These are phyloP conservation scores for Gobiocypris rarus DNA, from an alignment of 2,113 vertebrate genomes.

Conservation along the genomic window DNA sequence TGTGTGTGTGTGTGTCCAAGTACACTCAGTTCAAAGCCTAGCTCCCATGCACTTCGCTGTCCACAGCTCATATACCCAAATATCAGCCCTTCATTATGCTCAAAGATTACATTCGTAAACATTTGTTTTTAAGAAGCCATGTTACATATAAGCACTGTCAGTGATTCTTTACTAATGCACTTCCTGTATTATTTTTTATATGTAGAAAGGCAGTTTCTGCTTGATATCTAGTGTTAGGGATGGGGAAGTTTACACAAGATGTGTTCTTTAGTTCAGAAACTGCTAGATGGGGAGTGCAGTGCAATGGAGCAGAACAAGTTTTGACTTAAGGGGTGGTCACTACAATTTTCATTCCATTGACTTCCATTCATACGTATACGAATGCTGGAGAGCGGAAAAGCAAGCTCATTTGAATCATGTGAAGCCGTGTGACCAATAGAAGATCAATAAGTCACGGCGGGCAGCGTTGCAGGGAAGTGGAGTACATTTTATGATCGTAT, in stretches of 20 bases:
- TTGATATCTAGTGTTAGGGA: background rate
- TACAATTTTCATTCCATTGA: too few relatives aligned
- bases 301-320: too few relatives aligned
- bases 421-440: too few relatives aligned
- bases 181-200: background rate
- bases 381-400: too few relatives aligned
- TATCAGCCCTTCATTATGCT: slow-evolving; percentile 16
- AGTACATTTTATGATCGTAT: too few relatives aligned
- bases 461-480: too few relatives aligned
- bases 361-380: too few relatives aligned
- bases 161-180: background rate
- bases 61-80: too few relatives aligned
- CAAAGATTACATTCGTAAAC: background rate
- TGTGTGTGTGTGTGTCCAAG: background rate
- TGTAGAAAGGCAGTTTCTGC: background rate
- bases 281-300: too few relatives aligned
- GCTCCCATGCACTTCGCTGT: slow-evolving; percentile 26
- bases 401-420: too few relatives aligned
- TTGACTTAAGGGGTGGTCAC: too few relatives aligned
- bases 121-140: background rate
- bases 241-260: background rate
- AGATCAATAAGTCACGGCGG: too few relatives aligned
- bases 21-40: slow-evolving; percentile 29
- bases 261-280: background rate
- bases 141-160: slow-evolving; percentile 12